Evolutionary conservation across 92 coral and sea anemone species (phyloP), one percentile per base, ranked within the genome.

Genomic region (Actinernus sp.): DNA sequence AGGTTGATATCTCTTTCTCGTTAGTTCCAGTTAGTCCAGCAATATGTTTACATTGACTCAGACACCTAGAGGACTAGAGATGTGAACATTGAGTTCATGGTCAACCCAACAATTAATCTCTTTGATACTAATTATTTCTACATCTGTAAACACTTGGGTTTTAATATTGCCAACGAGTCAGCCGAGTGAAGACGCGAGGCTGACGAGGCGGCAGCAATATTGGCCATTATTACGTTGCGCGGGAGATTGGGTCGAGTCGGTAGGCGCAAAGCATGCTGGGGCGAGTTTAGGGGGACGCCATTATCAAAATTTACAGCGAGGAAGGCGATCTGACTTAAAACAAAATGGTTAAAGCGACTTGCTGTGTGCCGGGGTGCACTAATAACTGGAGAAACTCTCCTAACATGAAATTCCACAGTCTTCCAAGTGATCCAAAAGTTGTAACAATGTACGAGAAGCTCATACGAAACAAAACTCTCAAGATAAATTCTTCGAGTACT

Each of bases 281-380:
- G 72, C 57, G 60, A n/a, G 41, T 21, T 23, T 64, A 45, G 30
- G 60, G 72, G 72, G 59, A 64, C 72, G 72, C 72, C 58, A 45
- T 48, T 48, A 30, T 63, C 66, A 33, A 30, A 30, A 33, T 61
- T 36, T 41, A n/a, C 39, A 17, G 53, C 47, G 50, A 61, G 26
- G 27, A 24, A n/a, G 54, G 29, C 14, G 31, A 38, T 45, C 29
- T 38, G 29, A 49, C 43, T 64, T 18, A 44, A 28, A 26, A 26
- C 47, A 49, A 68, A 52, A 68, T 68, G 76, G 51, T 43, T 22
- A 68, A 68, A 30, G 48, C 30, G 34, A 68, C 26, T 30, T 68
- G 76, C 49, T 69, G 77, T 56, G 66, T 69, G 38, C 77, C 66
- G 25, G 65, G 77, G 47, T 69, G 77, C 53, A 55, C 65, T 24